These are phyloP conservation scores for Chamaetylas fuelleborni DNA, from an alignment of 2,113 vertebrate species.

Conservation along the genomic window DNA sequence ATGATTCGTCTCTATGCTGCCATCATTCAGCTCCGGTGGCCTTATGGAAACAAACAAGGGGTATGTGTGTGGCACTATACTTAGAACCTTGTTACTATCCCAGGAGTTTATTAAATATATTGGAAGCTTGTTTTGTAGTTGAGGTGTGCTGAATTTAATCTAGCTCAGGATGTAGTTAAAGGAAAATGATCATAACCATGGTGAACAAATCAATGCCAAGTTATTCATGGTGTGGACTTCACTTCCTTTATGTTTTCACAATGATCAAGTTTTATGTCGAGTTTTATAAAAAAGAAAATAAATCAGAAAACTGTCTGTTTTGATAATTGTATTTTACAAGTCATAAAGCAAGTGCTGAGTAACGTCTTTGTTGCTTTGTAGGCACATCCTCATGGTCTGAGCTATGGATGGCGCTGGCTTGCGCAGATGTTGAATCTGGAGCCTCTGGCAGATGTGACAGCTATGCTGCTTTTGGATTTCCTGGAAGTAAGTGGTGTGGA, in stretches of 20 bases:
- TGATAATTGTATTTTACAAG: not conserved
- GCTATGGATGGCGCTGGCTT: conserved; percentile 92
- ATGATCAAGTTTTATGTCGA: not conserved
- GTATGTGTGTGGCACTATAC: conserved; percentile 52
- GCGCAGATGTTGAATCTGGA: conserved; percentile 94
- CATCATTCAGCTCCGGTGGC: conserved; percentile 88
- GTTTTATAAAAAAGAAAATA: not conserved
- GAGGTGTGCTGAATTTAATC: not conserved
- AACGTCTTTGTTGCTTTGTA: conserved; percentile 26
- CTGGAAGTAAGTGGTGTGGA: conserved; percentile 78
- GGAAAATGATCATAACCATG: not conserved
- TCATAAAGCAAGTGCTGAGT: not conserved
- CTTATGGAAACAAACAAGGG: conserved; percentile 80
- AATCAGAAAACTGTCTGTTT: not conserved
- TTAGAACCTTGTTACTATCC: not conserved
- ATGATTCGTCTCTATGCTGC: conserved; percentile 96
- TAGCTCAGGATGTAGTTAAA: not conserved
- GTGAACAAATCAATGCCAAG: not conserved
- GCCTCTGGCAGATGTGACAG: conserved; percentile 89
- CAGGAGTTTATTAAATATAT: not conserved
- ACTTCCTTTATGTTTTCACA: not conserved
- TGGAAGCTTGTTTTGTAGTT: not conserved
- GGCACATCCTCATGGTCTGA: conserved; percentile 85
- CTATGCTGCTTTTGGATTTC: conserved; percentile 91
- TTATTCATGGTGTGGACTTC: not conserved